A percentile compares a stretch with the other conserved stretches of the same genome.
These are phyloP conservation scores for Drosophila varians DNA, from an alignment of 1,140 invertebrate genomes.

Conservation along the genomic window DNA sequence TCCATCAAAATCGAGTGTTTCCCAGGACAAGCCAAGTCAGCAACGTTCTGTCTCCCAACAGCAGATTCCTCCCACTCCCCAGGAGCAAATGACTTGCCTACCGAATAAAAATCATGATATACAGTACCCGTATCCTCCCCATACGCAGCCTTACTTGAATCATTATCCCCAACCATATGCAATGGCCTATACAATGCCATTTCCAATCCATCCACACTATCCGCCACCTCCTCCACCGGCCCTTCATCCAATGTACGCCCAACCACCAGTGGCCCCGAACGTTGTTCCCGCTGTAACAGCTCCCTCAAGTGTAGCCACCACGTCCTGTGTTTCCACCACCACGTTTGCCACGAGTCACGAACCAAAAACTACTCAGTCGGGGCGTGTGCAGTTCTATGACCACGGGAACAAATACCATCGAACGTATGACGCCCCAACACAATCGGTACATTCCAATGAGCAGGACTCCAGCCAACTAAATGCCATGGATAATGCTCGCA, in stretches of 20 bases:
- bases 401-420: constrained; percentile 72
- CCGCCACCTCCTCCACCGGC: neutral
- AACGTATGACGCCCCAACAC: constrained; percentile 50
- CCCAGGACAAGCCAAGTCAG: neutral
- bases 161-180: constrained; percentile 22
- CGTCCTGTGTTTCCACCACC: constrained; percentile 23
- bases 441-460: constrained; percentile 47
- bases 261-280: neutral
- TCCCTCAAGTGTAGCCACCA: constrained; percentile 6
- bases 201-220: constrained; percentile 17
- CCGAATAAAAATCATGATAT: constrained; percentile 4
- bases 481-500: constrained; percentile 69
- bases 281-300: neutral
- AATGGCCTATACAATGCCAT: constrained; percentile 43
- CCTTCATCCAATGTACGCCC: constrained; percentile 1
- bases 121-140: constrained; percentile 1
- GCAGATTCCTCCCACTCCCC: neutral
- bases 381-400: constrained; percentile 72
- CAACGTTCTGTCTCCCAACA: neutral
- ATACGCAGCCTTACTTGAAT: constrained; percentile 15
- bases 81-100: neutral
- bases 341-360: constrained; percentile 15
- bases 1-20: neutral
- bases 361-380: neutral
- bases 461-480: constrained; percentile 34